phyloP scores from a whole-genome alignment of 2,888 invertebrate species.

The Lochmaea crataegi region DNA sequence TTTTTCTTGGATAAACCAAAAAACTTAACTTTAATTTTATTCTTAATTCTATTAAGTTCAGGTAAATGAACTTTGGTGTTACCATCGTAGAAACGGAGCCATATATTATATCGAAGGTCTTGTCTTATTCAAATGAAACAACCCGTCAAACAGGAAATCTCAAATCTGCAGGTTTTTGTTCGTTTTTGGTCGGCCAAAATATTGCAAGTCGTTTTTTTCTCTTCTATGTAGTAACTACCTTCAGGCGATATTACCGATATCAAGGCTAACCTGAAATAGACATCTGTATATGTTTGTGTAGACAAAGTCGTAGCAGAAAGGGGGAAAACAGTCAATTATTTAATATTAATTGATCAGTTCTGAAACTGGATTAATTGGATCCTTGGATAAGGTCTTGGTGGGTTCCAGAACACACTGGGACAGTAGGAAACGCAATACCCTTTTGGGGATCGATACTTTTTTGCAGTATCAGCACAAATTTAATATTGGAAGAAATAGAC shows the following conservation, averaged over 20 bases:
- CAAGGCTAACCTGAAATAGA: conserved; percentile 43
- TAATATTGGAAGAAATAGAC: no score
- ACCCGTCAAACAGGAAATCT: conserved; percentile 54
- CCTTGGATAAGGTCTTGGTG: no score
- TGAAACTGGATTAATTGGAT: no score
- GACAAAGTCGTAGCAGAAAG: conserved; percentile 9
- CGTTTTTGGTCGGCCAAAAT: conserved; percentile 46
- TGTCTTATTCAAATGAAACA: conserved; percentile 38
- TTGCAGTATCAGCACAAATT: no score
- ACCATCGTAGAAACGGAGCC: conserved; percentile 14
- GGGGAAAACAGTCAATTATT: neutral
- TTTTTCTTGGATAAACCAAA: neutral
- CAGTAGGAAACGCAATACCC: no score
- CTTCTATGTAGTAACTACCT: conserved; percentile 42
- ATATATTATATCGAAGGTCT: conserved; percentile 19
- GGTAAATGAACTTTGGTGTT: conserved; percentile 14
- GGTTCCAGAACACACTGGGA: no score
- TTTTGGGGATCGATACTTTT: no score
- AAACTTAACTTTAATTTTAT: neutral
- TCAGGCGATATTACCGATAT: conserved; percentile 43
- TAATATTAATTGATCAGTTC: no score
- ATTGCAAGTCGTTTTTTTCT: conserved; percentile 48
- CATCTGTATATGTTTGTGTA: conserved; percentile 35
- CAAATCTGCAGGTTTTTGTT: conserved; percentile 49
- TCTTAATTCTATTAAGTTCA: neutral